Evolutionary conservation across 2,888 invertebrate species (phyloP), one percentile per base, ranked within the genome.

Genomic region (Philonicus albiceps): DNA sequence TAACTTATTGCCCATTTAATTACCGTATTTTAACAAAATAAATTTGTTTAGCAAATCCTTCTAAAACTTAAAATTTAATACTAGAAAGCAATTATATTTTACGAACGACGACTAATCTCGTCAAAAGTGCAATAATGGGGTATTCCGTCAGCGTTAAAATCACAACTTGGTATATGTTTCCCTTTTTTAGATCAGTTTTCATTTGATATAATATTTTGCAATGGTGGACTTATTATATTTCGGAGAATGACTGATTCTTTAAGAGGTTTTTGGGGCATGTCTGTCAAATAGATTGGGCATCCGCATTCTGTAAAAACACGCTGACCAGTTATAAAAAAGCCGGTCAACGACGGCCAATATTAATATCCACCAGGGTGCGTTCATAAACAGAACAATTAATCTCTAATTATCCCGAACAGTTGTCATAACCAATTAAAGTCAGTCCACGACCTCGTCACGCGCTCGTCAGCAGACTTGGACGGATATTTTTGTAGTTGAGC

Each of bases 401-500:
- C 91, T 91, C 91, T 91, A 91, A 91, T 91, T 91, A 91, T 90
- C 90, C 90, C 90, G 90, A 91, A 89, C 90, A 91, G 91, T 90
- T 91, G 91, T 91, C 91, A 90, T 88, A 90, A 89, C 90, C 91
- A 90, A 89, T 89, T 89, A 88, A 90, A 89, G 88, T 88, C 89
- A 89, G 89, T 89, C 90, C 90, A 88, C 89, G 88, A 85, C 85
- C 75, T 75, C 85, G 74, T 75, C 85, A 85, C 75, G 72, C 40
- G 43, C 85, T 75, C 75, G 74, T 85, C 74, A 85, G 74, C 43
- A 49, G 73, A 73, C 73, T 40, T n/a, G 30, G 72, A 40, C 73
- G 43, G 84, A 73, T 84, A 84, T 84, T 84, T 84, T 27, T 84
- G 84, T 84, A 73, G 53, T 19, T n/a, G 40, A 19, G 40, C 40